phyloP scores from a whole-genome alignment of 2,888 invertebrate species.

The Leptinotarsa tumamoca region DNA sequence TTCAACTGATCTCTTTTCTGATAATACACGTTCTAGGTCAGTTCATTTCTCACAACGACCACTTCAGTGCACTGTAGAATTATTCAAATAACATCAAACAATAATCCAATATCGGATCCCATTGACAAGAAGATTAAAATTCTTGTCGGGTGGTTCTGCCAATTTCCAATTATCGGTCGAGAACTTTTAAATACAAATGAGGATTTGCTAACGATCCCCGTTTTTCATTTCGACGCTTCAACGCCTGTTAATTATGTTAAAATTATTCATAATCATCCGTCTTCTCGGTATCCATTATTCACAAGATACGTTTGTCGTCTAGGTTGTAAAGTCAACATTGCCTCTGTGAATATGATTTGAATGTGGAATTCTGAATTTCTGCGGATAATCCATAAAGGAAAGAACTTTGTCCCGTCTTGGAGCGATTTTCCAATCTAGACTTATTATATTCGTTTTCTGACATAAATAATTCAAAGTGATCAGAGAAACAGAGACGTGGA shows the following conservation, averaged over 20 bases:
- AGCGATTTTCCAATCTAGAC: neutral
- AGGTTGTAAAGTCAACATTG: slow-evolving; percentile 28
- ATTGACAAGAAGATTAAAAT: slow-evolving; percentile 41
- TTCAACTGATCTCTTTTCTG: neutral
- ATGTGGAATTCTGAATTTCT: slow-evolving; percentile 28
- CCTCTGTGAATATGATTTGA: slow-evolving; percentile 27
- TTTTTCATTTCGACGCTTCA: slow-evolving; percentile 27
- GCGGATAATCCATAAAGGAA: slow-evolving; percentile 13
- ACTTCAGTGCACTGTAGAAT: neutral
- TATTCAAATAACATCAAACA: slow-evolving; percentile 25
- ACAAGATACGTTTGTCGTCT: slow-evolving; percentile 23
- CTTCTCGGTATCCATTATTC: slow-evolving; percentile 27
- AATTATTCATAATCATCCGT: slow-evolving; percentile 32
- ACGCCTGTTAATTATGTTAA: slow-evolving; percentile 28
- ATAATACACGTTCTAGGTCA: neutral
- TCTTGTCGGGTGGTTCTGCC: slow-evolving; percentile 31
- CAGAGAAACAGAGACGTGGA: too few species aligned
- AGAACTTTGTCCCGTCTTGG: neutral
- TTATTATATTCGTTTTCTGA: too few species aligned
- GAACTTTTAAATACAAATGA: slow-evolving; percentile 36
- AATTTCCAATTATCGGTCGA: slow-evolving; percentile 38
- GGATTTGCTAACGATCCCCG: slow-evolving; percentile 27
- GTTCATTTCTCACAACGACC: neutral
- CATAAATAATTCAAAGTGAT: too few species aligned
- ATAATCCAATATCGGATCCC: slow-evolving; percentile 32